Percentiles rank a stretch among this genome's conserved stretches.
These are phyloP conservation scores for Acanthis flammea DNA, from an alignment of 2,797 vertebrate genomes.

Conservation along the genomic window DNA sequence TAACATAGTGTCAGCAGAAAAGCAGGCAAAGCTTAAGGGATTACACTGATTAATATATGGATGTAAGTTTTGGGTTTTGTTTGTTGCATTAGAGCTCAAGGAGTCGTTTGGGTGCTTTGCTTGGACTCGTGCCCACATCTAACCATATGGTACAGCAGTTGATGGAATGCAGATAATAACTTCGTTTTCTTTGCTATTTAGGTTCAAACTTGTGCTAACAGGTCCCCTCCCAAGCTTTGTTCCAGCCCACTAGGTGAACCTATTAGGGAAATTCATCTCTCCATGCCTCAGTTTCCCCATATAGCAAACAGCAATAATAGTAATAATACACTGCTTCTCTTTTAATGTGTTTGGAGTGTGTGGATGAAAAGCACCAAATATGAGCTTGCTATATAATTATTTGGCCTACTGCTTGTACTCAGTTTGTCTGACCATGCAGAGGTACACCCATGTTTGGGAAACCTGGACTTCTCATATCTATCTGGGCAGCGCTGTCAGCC, in stretches of 20 bases:
- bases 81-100: slow-evolving; percentile 37
- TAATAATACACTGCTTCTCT: not conserved
- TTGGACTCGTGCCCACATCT: slow-evolving; percentile 46
- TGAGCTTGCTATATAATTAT: not conserved
- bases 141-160: slow-evolving; percentile 17
- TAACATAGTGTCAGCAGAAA: slow-evolving; percentile 17
- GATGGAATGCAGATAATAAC: slow-evolving; percentile 68
- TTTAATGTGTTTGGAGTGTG: not conserved
- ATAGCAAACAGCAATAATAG: not conserved
- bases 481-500: not conserved
- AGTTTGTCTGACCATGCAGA: not conserved
- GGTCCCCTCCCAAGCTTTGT: slow-evolving; percentile 31
- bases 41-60: not conserved
- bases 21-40: not conserved
- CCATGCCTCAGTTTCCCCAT: not conserved
- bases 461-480: not conserved
- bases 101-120: slow-evolving; percentile 25
- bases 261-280: not conserved
- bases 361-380: not conserved
- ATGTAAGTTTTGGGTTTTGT: slow-evolving; percentile 3
- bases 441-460: not conserved
- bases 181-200: slow-evolving; percentile 50
- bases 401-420: not conserved
- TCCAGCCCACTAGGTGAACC: slow-evolving; percentile 1
- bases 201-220: slow-evolving; percentile 62